Conservation (phyloP, 2,888 invertebrate genomes). For the Epistrophe grossulariae region DNA sequence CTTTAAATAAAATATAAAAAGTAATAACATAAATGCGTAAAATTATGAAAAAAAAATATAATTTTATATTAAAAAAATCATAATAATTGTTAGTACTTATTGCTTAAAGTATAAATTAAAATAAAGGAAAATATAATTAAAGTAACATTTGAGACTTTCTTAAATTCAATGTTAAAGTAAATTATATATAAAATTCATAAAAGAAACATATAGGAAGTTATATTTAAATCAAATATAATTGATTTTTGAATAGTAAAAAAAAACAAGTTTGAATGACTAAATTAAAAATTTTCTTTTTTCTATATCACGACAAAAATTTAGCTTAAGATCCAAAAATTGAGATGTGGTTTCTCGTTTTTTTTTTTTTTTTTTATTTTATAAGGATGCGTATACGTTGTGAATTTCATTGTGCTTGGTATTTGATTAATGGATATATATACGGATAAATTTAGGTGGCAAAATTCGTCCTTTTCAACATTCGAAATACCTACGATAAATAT, state of each 20-base stretch:
- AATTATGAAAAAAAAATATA: conserved; percentile 59
- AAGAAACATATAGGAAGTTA: conserved; percentile 46
- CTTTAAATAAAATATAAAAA: conserved; percentile 73
- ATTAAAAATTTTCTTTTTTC: conserved; percentile 30
- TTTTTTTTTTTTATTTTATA: conserved; percentile 42
- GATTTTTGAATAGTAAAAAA: conserved; percentile 14
- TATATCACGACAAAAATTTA: conserved; percentile 39
- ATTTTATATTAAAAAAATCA: conserved; percentile 37
- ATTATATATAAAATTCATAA: conserved; percentile 24
- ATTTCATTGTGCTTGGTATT: conserved; percentile 45
- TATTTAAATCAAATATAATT: conserved; percentile 35
- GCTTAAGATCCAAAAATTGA: conserved; percentile 29
- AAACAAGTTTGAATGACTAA: conserved; percentile 44
- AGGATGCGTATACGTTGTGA: conserved; percentile 76
- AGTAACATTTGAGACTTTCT: conserved; percentile 76
- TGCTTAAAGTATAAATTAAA: conserved; percentile 69
- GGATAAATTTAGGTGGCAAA: conserved; percentile 42
- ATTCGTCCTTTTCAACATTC: conserved; percentile 62
- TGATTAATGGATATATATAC: neutral
- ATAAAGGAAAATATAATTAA: conserved; percentile 65
- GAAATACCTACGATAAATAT: conserved; percentile 73
- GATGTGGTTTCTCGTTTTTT: conserved; percentile 1
- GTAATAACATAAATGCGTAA: conserved; percentile 74
- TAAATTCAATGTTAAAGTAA: conserved; percentile 33
- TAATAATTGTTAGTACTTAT: conserved; percentile 62